Percentiles rank a stretch among this genome's conserved stretches.
phyloP scores from a whole-genome alignment of 2,888 invertebrate genomes.

The Theodoxus fluviatilis region DNA sequence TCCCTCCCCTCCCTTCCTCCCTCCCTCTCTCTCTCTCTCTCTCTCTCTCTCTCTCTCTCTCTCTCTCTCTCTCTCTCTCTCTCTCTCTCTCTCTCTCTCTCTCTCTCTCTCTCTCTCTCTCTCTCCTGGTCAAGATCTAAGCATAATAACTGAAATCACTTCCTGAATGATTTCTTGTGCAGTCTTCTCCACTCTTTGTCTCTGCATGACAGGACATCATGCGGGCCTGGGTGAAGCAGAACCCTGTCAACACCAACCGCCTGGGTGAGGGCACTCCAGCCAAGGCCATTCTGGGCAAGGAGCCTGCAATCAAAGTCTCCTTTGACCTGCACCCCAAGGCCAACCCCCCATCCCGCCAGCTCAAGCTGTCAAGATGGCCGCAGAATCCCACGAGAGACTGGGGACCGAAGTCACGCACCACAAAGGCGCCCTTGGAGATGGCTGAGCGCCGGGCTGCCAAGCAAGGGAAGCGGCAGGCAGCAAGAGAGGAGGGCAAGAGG shows the following conservation, averaged over 20 bases:
- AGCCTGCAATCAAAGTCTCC: conserved; percentile 43
- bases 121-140: no score
- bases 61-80: conserved; percentile 11
- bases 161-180: no score
- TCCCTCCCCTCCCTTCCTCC: neutral
- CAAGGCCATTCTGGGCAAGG: conserved; percentile 53
- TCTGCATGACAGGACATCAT: conserved; percentile 72
- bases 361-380: conserved; percentile 77
- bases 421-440: no score
- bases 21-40: conserved; percentile 13
- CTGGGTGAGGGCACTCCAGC: conserved; percentile 49
- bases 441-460: no score
- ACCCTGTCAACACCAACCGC: conserved; percentile 54
- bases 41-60: conserved; percentile 7
- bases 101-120: neutral
- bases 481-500: no score
- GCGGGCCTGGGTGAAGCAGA: conserved; percentile 75
- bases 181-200: no score
- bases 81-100: neutral
- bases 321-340: conserved; percentile 73
- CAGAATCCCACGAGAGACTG: conserved; percentile 85
- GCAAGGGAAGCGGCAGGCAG: no score
- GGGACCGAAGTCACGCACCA: conserved; percentile 96
- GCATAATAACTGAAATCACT: no score
- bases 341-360: conserved; percentile 80